Conservation (phyloP, 2,888 invertebrate species). For the Pristionchus japonicus region DNA sequence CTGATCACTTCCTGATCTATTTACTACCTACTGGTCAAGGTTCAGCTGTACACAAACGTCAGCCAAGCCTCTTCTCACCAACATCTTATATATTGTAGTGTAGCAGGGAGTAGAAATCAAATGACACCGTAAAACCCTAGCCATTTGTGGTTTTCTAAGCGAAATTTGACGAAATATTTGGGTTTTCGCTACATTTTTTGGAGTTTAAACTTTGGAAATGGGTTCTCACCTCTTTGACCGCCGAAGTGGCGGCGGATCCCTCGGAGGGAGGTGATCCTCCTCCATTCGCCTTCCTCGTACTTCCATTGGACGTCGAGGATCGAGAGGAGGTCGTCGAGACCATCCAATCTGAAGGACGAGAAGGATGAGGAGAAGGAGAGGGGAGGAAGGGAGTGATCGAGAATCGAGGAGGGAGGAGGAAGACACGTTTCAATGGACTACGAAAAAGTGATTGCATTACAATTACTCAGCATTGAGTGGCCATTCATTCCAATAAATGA, state of each 20-base stretch:
- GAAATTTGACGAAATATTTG: too few species aligned
- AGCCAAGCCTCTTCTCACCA: too few species aligned
- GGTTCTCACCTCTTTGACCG: not conserved
- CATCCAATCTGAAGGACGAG: constrained; percentile 36
- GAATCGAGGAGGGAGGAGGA: not conserved
- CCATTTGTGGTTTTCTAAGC: too few species aligned
- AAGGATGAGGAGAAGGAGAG: not conserved
- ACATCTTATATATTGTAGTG: too few species aligned
- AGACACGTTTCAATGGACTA: not conserved
- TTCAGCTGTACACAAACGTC: too few species aligned
- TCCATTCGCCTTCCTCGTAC: not conserved
- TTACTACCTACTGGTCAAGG: too few species aligned
- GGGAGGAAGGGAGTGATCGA: not conserved
- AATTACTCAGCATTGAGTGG: not conserved
- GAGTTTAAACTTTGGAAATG: too few species aligned
- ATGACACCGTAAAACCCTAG: too few species aligned
- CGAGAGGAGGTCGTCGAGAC: constrained; percentile 20
- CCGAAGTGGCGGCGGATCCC: not conserved
- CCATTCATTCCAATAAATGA: not conserved
- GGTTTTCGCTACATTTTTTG: too few species aligned
- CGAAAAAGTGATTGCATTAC: not conserved
- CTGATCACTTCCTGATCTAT: not conserved
- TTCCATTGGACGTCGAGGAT: constrained; percentile 20
- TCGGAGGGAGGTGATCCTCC: not conserved
- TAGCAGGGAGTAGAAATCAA: too few species aligned